Evolutionary conservation across 2,888 invertebrate species (phyloP), one percentile per base, ranked within the genome.

Genomic region (Dorcus hopei): DNA sequence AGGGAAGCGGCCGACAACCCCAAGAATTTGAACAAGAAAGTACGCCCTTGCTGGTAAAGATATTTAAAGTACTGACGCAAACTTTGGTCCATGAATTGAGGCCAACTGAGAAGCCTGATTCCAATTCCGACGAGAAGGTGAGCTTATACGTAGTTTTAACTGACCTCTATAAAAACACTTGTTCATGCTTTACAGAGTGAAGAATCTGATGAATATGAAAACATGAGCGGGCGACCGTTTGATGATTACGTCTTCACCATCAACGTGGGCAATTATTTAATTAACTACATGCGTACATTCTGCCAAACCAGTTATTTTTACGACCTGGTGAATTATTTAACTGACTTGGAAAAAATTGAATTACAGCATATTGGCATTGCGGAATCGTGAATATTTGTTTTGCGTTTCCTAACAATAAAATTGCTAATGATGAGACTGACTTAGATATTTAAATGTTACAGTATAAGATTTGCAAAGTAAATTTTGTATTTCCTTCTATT

Each of bases 41-140:
- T 9, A 51, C 52, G 33, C 59, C 59, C 42, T 51, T 59, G 38
- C 40, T 54, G 14, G 59, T 55, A 5, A 59, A 51, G 47, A 59
- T 59, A 6, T 40, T 55, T 16, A 52, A 59, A 45, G 52, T 59
- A 33, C 39, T 59, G 11, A 45, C 55, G 19, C 43, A 52, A 38
- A 54, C 41, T 11, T 11, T 59, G 19, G 43, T 42, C 19, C 43
- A 14, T 16, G 39, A 19, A n/a, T 19, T 45, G 23, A 45, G 23
- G 9, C 14, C 45, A 45, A 19, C 47, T 9, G 11, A 38, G 38
- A 47, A 50, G n/a, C 16, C n/a, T 9, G 43, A 42, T 3, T 16
- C 8, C 9, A 49, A 26, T 16, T 33, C 40, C 9, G 55, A 50
- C 2, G 49, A 50, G 43, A 43, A 40, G 42, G 55, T 56, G 43